Percentiles rank a stretch among this genome's conserved stretches.
Evolutionary conservation across 2,797 vertebrate genomes (phyloP).

Genomic region (Diceros bicornis): DNA sequence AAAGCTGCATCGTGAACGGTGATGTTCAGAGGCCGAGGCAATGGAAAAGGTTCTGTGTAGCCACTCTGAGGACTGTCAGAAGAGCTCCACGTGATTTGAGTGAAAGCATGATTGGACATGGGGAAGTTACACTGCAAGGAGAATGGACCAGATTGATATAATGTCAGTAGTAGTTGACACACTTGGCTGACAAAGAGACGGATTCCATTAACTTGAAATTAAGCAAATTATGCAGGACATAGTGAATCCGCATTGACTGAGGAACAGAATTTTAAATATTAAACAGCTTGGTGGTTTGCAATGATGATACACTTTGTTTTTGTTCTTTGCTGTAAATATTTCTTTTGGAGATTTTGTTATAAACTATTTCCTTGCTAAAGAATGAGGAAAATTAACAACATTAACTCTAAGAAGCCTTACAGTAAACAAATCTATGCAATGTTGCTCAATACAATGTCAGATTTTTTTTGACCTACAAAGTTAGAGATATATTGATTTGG

Average conservation of each 20-base stretch:
- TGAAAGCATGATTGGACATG: neutral
- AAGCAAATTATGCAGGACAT: neutral
- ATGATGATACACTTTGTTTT: neutral
- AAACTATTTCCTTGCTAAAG: neutral
- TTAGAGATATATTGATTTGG: neutral
- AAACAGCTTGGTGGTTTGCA: neutral
- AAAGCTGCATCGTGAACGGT: neutral
- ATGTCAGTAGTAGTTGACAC: neutral
- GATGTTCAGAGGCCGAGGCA: neutral
- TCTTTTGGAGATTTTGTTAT: neutral
- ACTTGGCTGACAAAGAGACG: neutral
- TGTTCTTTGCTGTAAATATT: neutral
- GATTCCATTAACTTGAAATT: neutral
- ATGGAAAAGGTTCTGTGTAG: neutral
- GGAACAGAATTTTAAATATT: neutral
- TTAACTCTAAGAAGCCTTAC: neutral
- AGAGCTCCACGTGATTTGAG: neutral
- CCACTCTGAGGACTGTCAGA: neutral
- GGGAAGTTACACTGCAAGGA: neutral
- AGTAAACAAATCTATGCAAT: neutral
- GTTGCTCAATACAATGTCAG: neutral
- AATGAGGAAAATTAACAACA: constrained; percentile 2
- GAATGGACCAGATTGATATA: neutral
- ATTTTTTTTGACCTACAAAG: neutral
- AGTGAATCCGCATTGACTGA: neutral